Conservation (phyloP, 2,113 vertebrate genomes). For the Cariama cristata region DNA sequence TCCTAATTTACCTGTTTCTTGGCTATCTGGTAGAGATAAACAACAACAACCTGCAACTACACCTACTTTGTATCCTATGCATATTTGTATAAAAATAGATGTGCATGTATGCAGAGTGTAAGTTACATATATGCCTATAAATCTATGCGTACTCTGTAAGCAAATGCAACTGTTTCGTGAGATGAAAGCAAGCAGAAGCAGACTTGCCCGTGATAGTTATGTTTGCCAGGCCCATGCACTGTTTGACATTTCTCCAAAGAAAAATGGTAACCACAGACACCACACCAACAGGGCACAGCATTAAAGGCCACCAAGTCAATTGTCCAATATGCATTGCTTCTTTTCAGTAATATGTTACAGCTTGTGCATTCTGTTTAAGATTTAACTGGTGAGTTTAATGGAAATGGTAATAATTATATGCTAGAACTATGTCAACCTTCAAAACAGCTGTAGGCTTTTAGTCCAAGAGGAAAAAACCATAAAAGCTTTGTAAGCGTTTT, state of each 20-base stretch:
- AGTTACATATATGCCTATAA: not conserved
- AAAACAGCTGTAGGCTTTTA: conserved; percentile 58
- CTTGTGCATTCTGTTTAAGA: conserved; percentile 42
- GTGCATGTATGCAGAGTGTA: not conserved
- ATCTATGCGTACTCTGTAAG: not conserved
- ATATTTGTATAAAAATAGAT: not conserved
- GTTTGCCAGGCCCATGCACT: conserved; percentile 31
- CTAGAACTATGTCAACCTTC: conserved; percentile 43
- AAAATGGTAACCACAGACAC: conserved; percentile 49
- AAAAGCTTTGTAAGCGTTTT: conserved; percentile 16
- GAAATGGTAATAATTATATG: conserved; percentile 64
- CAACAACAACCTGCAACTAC: not conserved
- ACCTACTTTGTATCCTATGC: not conserved
- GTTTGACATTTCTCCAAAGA: conserved; percentile 45
- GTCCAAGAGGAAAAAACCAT: conserved; percentile 4
- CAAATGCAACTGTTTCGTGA: not conserved
- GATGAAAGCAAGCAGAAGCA: conserved; percentile 31
- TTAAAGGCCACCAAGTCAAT: conserved; percentile 52
- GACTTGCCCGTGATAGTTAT: not conserved
- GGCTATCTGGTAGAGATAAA: not conserved
- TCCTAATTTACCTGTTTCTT: not conserved
- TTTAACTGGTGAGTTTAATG: conserved; percentile 54
- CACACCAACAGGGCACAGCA: conserved; percentile 1
- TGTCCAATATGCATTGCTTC: conserved; percentile 29
- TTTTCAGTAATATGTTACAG: conserved; percentile 39